These are phyloP conservation scores for Macrophya annulata DNA, from an alignment of 2,888 invertebrate genomes.

Conservation along the genomic window DNA sequence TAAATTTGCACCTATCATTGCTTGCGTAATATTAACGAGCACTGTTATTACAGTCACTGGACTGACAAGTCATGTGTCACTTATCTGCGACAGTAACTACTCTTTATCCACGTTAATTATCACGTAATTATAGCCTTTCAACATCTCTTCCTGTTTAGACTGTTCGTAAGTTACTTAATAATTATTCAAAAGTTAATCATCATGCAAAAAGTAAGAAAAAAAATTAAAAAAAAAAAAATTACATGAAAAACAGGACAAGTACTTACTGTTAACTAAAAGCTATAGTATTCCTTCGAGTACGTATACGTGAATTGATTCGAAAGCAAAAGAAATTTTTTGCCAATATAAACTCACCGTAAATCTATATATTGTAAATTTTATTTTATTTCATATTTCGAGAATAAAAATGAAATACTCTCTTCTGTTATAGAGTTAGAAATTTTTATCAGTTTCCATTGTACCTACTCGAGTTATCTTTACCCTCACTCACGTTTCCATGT, in stretches of 20 bases:
- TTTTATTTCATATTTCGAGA: background rate
- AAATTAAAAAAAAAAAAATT: background rate
- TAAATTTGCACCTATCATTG: conserved; percentile 29
- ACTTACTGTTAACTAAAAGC: background rate
- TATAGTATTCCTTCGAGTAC: background rate
- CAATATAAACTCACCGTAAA: background rate
- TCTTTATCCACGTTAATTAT: conserved; percentile 41
- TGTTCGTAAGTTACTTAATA: conserved; percentile 26
- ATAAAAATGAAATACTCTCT: background rate
- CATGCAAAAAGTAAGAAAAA: background rate
- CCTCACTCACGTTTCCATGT: background rate
- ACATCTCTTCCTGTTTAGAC: conserved; percentile 19
- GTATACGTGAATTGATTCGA: background rate
- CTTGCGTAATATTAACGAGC: conserved; percentile 43
- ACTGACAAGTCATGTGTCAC: conserved; percentile 47
- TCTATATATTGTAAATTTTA: background rate
- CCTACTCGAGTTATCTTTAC: background rate
- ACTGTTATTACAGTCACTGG: conserved; percentile 26
- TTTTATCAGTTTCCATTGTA: conserved; percentile 9
- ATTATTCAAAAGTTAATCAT: conserved; percentile 31
- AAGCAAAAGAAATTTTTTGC: background rate
- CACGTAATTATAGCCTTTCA: conserved; percentile 42
- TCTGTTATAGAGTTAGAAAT: background rate
- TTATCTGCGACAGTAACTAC: conserved; percentile 38
- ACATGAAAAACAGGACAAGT: background rate